A percentile compares a stretch with the other conserved stretches of the same genome.
These are phyloP conservation scores for Pseudomyrmex sp. DNA, from an alignment of 1,140 invertebrate genomes.

Conservation along the genomic window DNA sequence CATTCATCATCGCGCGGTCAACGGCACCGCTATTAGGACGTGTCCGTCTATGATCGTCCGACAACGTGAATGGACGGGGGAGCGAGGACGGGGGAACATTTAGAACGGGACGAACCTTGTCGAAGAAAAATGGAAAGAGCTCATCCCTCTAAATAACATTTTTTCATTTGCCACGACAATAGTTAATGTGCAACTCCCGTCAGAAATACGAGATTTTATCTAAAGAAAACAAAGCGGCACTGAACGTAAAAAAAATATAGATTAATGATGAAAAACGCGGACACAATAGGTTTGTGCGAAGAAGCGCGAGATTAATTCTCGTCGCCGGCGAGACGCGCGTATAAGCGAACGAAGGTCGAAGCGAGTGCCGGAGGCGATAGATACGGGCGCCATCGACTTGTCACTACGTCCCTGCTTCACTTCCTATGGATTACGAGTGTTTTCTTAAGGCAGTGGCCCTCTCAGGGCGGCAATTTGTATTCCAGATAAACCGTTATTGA, in stretches of 20 bases:
- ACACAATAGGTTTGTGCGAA: background rate
- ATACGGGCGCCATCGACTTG: slow-evolving; percentile 76
- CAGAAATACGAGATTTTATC: background rate
- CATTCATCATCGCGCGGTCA: slow-evolving; percentile 78
- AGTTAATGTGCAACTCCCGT: slow-evolving; percentile 4
- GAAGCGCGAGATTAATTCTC: slow-evolving; percentile 70
- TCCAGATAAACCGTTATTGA: slow-evolving; percentile 83
- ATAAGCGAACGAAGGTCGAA: slow-evolving; percentile 60
- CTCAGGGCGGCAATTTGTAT: slow-evolving; percentile 80
- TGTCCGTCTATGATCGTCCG: slow-evolving; percentile 55
- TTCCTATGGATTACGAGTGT: slow-evolving; percentile 82
- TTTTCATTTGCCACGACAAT: slow-evolving; percentile 3
- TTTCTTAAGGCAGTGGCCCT: slow-evolving; percentile 80
- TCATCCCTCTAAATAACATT: background rate
- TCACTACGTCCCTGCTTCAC: slow-evolving; percentile 76
- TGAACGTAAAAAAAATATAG: background rate
- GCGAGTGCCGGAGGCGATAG: slow-evolving; percentile 67
- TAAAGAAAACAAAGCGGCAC: background rate
- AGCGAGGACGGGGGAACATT: no score
- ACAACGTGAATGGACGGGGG: slow-evolving; percentile 54
- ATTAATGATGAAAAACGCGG: background rate
- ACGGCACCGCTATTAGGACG: slow-evolving; percentile 60
- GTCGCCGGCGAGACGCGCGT: slow-evolving; percentile 42
- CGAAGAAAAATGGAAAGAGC: slow-evolving; percentile 22
- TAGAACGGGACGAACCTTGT: slow-evolving; percentile 5